A percentile compares a stretch with the other conserved stretches of the same genome.
Evolutionary conservation across 2,888 invertebrate genomes (phyloP).

Genomic region (Cataglyphis altisquamis): DNA sequence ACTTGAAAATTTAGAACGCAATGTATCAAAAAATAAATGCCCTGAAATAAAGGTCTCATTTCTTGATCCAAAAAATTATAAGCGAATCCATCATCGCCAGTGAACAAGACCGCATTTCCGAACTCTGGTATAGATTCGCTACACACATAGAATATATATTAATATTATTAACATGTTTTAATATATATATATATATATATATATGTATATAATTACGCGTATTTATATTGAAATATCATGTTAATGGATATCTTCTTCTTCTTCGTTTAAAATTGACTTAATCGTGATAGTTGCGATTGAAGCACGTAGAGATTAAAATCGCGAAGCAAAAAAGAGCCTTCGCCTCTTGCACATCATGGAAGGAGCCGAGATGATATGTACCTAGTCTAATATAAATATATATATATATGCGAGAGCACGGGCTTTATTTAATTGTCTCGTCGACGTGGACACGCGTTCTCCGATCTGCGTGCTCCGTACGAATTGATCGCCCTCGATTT

Average conservation of each 20-base stretch:
- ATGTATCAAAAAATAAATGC: neutral
- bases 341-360: conserved; percentile 67
- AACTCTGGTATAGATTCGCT: conserved; percentile 48
- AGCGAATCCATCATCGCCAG: conserved; percentile 28
- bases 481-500: conserved; percentile 10
- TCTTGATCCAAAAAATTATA: neutral
- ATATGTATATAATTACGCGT: conserved; percentile 41
- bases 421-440: conserved; percentile 24
- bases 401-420: conserved; percentile 46
- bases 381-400: conserved; percentile 77
- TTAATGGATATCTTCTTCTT: conserved; percentile 49
- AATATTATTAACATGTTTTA: conserved; percentile 53
- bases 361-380: conserved; percentile 83
- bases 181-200: conserved; percentile 26
- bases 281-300: conserved; percentile 60
- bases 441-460: conserved; percentile 19
- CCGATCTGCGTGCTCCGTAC: neutral
- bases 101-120: conserved; percentile 52
- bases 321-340: conserved; percentile 40
- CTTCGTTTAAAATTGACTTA: conserved; percentile 70
- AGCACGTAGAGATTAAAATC: conserved; percentile 59
- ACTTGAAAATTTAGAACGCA: neutral
- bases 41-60: neutral
- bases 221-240: conserved; percentile 56
- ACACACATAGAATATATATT: conserved; percentile 57